Base-by-base conservation (phyloP, 2,797 vertebrate species). In the Denticeps clupeoides region DNA sequence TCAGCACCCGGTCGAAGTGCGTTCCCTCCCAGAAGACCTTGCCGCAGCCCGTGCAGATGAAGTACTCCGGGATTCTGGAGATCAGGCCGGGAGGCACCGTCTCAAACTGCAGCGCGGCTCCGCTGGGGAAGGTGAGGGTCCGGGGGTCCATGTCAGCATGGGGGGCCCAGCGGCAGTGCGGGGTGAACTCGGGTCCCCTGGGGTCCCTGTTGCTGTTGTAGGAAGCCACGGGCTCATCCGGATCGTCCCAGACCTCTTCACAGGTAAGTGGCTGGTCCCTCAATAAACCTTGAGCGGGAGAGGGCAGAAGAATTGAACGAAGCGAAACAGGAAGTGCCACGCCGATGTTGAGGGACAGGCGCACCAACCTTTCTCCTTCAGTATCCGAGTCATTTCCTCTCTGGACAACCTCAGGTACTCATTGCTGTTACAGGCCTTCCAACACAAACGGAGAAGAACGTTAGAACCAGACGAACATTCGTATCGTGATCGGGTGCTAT, bases 11-110 rank as follows among this genome's bases (percentile, higher is more conserved):
- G 38, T 72, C 70, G 2, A 84, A 89, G 65, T 91, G 92, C 1
- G 89, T 87, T 3, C 88, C 90, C 45, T 92, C 89, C 88, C 93
- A 93, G 74, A 94, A 93, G 29, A 93, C 82, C 59, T 91, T 92
- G 47, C 90, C 88, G 1, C 89, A 91, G 55, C 51, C 59, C 2
- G 72, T 75, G 69, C 89, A 91, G 68, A 87, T 83, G 31, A 82
- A 91, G 62, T 82, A 78, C 45, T 78, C 64, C 0, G 73, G 45
- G 0, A 86, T 74, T 46, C 65, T 79, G 27, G 60, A 62, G 51
- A 91, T 74, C 43, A 91, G 62, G 1, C 73, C 75, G 0, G 55
- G 63, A 0, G 80, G 87, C 16, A 90, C 65, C 0, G 74, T 48
- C 3, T 76, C 40, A 3, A 88, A 67, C 78, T 86, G 84, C 49